phyloP scores from a whole-genome alignment of 2,888 invertebrate species.

The Acanthosoma haemorrhoidale region DNA sequence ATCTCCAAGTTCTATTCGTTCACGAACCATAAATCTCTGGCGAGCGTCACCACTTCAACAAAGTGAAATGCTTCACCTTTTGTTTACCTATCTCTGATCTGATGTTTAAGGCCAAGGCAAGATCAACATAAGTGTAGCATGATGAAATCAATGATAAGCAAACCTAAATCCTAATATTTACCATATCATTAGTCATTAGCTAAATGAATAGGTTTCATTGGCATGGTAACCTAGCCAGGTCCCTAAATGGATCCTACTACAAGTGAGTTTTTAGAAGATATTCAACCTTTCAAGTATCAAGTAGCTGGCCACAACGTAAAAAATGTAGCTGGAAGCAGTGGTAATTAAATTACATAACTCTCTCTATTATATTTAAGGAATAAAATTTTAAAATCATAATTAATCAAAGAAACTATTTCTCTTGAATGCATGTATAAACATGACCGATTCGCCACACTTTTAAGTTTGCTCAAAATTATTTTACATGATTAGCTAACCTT shows the following conservation, averaged over 20 bases:
- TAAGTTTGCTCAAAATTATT: not conserved
- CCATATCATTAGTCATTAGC: slow-evolving; percentile 9
- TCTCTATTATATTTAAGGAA: slow-evolving; percentile 1
- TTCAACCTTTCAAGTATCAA: slow-evolving; percentile 53
- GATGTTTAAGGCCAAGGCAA: no score
- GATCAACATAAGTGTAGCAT: no score
- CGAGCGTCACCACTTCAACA: no score
- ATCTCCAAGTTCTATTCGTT: no score
- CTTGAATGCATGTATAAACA: not conserved
- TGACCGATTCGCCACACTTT: not conserved
- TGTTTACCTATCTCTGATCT: no score
- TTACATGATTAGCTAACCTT: not conserved
- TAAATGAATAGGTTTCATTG: not conserved
- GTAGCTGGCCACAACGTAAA: slow-evolving; percentile 62
- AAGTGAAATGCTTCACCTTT: no score
- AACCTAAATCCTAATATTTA: slow-evolving; percentile 30
- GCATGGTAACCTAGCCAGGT: not conserved
- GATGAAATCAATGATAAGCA: slow-evolving; percentile 30
- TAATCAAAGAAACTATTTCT: slow-evolving; percentile 1
- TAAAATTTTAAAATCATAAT: not conserved
- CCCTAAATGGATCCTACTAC: not conserved
- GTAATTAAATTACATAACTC: slow-evolving; percentile 46
- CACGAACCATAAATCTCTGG: no score
- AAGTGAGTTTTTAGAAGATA: not conserved
- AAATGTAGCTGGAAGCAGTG: slow-evolving; percentile 51